Base-by-base conservation (phyloP, 2,888 invertebrate species). In the Oeneis ivallda region DNA sequence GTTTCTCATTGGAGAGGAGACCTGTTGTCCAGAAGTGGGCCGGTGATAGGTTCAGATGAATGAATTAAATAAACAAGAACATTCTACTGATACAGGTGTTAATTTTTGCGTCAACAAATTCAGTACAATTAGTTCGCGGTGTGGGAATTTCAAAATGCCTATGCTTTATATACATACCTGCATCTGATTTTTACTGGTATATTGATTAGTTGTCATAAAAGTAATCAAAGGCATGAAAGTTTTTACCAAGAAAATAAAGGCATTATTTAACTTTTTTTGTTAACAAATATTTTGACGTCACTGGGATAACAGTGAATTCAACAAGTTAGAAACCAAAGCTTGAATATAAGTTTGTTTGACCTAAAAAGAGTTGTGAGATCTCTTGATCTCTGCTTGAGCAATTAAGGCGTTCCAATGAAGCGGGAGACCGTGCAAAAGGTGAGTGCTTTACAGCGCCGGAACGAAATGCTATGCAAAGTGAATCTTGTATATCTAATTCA, bases 321-420 rank as follows among this genome's bases (percentile, higher is more conserved):
- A 58, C 58, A 47, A 45, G 58, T 34, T 15, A 45, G 6, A 57
- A 45, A 34, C 15, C 26, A 17, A 58, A 58, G 45, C 45, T 52
- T 1, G n/a, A 39, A 61, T 54, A 41, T 54, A 41, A 65, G 54
- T 69, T 65, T 65, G 60, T 70, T 62, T 59, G 71, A 70, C 70
- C 71, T 68, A 68, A 67, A 71, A 70, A 65, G 59, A 66, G 56
- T 60, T 56, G 60, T 49, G 59, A 71, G 71, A 69, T 53, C 70
- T 71, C 69, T 71, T 66, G 70, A 70, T 69, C 71, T 64, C 66
- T 65, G 65, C 67, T 66, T 52, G 60, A 58, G 66, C 64, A 69
- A 69, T 70, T 71, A 66, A 67, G 62, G 62, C 64, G 65, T 64
- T 63, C 67, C 66, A 65, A 67, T 70, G 69, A 65, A 69, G 50